Base-by-base conservation (phyloP, 2,113 vertebrate genomes). In the Helogale parvula region DNA sequence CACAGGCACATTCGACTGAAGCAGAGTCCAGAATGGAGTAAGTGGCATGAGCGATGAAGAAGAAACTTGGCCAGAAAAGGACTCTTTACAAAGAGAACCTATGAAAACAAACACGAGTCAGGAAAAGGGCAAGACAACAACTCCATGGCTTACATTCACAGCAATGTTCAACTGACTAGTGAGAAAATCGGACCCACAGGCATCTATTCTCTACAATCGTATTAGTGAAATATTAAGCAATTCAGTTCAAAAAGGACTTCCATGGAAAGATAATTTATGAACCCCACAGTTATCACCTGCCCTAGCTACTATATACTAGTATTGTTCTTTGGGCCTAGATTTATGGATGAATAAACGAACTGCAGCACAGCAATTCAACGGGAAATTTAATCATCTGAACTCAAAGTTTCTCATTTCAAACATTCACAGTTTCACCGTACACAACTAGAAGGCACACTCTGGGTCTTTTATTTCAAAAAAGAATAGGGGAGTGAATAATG, bases 11-110 rank as follows among this genome's bases (percentile, higher is more conserved):
- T 98, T 98, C 95, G 99, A 99, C 98, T 99, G 99, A 96, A 99
- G 98, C 29, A 99, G 98, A 86, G 99, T 98, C 99, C 99, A 99
- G 98, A 98, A 99, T 17, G 99, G 99, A 82, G 99, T 98, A 77
- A 98, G 98, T 50, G 99, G 98, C 94, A 99, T 98, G 87, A 98
- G 98, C 89, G 99, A 98, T 0, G 99, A 97, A 96, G 99, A 98
- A 81, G 99, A 98, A 65, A 98, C 97, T 98, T 99, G 99, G 93
- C 97, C 97, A 89, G 99, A 98, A 98, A 98, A 98, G 92, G 98
- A 88, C 66, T 99, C 99, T 98, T 99, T 99, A 98, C 98, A 98
- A 95, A 98, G 98, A 97, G 98, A 98, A 98, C 98, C 99, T 99
- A 97, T 94, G 95, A 98, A 97, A 74, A 98, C 88, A 98, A 65